Base-by-base conservation (phyloP, 2,888 invertebrate genomes). In the Ceramica pisi region DNA sequence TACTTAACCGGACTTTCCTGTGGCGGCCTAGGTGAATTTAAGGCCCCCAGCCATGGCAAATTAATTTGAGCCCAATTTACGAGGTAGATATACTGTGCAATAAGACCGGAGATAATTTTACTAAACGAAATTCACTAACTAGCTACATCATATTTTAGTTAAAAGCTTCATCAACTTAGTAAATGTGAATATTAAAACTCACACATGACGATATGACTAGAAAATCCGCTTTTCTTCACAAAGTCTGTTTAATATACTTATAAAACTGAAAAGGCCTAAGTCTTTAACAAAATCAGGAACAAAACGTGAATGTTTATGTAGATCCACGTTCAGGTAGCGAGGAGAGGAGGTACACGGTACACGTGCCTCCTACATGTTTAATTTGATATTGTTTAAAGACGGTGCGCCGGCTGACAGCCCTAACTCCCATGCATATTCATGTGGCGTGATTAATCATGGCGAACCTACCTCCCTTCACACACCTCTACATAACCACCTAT, bases 341-440 rank as follows among this genome's bases (percentile, higher is more conserved):
- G 67, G 53, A 70, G 61, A 69, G 67, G 56, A 71, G 59, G 64
- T 63, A 76, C 62, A 77, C 72, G 59, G 66, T 63, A 76, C 62
- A 77, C 72, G 80, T 76, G 74, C 83, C 81, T 87, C 86, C 80
- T 92, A 91, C 90, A 91, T 93, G 92, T 92, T 94, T 93, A 93
- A 94, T 94, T 94, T 93, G 91, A 93, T 94, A 94, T 94, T 91
- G 90, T 90, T 94, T 93, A 92, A 94, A 94, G 94, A 94, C 91
- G 90, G 90, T 88, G 86, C 85, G 76, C 80, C 67, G 81, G 90
- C 92, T 94, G 94, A 92, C 94, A 94, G 90, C 91, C 91, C 92
- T 91, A 91, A 91, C 90, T 81, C 92, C 92, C 92, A 94, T 96
- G 92, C 94, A 96, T 96, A 96, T 96, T 96, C 95, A 96, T 94